phyloP scores from a whole-genome alignment of 2,797 vertebrate species.

The Falco cherrug region DNA sequence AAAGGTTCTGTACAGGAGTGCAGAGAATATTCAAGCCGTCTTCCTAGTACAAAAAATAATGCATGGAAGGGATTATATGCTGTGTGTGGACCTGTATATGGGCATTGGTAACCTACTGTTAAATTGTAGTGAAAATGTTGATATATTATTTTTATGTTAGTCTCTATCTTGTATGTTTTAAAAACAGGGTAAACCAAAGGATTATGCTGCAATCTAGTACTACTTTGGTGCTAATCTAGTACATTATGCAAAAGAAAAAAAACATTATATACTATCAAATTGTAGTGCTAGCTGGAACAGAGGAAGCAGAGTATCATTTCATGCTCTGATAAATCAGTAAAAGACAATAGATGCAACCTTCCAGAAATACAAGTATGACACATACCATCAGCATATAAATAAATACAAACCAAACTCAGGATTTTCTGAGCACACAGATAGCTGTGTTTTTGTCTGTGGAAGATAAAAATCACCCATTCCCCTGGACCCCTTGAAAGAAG shows the following conservation, averaged over 20 bases:
- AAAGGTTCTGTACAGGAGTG: not conserved
- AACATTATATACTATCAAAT: not conserved
- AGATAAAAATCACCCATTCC: conserved; percentile 59
- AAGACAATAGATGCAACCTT: not conserved
- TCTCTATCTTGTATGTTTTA: not conserved
- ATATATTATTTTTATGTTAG: not conserved
- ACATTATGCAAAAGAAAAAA: not conserved
- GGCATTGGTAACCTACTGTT: not conserved
- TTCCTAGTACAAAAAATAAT: not conserved
- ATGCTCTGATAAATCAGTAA: not conserved
- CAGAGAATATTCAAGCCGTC: not conserved
- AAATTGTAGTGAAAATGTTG: not conserved
- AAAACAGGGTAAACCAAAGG: not conserved
- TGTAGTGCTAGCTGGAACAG: not conserved
- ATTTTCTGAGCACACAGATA: conserved; percentile 28
- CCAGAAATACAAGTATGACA: not conserved
- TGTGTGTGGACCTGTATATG: not conserved
- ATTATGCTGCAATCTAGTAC: not conserved
- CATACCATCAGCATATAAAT: not conserved
- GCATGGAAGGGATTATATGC: not conserved
- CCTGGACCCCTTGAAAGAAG: conserved; percentile 26
- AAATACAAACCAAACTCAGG: conserved; percentile 8
- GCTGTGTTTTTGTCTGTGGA: conserved; percentile 1
- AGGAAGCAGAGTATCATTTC: not conserved
- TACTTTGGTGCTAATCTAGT: not conserved